A percentile compares a stretch with the other conserved stretches of the same genome.
These are phyloP conservation scores for Mormyrus proboscirostris DNA, from an alignment of 2,797 vertebrate genomes.

Conservation along the genomic window DNA sequence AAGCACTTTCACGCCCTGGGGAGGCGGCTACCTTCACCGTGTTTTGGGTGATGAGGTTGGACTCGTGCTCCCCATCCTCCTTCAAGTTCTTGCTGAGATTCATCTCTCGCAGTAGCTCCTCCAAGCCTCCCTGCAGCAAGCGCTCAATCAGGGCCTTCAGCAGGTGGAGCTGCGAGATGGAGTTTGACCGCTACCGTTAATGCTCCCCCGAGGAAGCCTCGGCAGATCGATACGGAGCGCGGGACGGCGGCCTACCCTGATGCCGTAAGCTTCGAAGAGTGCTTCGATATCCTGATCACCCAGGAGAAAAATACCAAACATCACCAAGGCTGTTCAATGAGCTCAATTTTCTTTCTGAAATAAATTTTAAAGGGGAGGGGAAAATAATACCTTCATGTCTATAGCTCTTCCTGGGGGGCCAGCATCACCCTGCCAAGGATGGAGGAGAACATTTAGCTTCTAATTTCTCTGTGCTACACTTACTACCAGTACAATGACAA, in stretches of 20 bases:
- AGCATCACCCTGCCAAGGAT: slow-evolving; percentile 58
- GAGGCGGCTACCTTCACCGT: slow-evolving; percentile 36
- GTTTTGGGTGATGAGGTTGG: slow-evolving; percentile 50
- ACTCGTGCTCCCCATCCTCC: slow-evolving; percentile 45
- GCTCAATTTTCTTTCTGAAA: not conserved
- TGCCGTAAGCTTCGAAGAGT: slow-evolving; percentile 78
- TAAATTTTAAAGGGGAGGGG: not conserved
- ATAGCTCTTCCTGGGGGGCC: slow-evolving; percentile 60
- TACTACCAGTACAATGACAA: not conserved
- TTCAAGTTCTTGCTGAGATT: slow-evolving; percentile 44
- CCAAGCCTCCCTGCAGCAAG: slow-evolving; percentile 68
- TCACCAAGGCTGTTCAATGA: not conserved
- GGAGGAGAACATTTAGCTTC: not conserved
- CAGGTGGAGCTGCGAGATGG: slow-evolving; percentile 63
- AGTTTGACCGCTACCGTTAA: slow-evolving; percentile 21
- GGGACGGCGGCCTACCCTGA: slow-evolving; percentile 62
- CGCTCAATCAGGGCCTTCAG: slow-evolving; percentile 72
- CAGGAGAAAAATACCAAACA: not conserved
- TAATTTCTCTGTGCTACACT: not conserved
- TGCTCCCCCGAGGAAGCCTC: not conserved
- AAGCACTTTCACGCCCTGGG: not conserved
- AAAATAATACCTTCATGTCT: slow-evolving; percentile 67
- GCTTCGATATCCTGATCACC: slow-evolving; percentile 70
- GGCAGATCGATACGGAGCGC: not conserved
- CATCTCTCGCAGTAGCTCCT: slow-evolving; percentile 59